phyloP scores from a whole-genome alignment of 2,888 invertebrate genomes.

The Clanis bilineata region DNA sequence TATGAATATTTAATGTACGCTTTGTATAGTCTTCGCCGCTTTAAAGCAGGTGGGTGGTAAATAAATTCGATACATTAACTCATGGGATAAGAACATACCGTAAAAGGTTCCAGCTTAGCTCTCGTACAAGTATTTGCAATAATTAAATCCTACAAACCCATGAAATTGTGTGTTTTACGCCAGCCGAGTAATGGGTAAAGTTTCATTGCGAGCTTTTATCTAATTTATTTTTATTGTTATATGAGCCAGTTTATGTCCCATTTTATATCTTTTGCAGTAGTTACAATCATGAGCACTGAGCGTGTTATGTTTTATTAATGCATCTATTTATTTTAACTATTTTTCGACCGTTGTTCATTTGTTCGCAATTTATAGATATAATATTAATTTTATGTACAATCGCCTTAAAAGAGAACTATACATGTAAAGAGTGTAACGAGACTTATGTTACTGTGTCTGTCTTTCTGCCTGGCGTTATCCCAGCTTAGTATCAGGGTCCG shows the following conservation, averaged over 20 bases:
- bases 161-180: constrained; percentile 68
- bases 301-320: constrained; percentile 39
- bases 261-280: constrained; percentile 65
- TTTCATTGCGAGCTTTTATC: constrained; percentile 78
- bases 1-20: neutral
- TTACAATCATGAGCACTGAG: constrained; percentile 50
- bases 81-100: constrained; percentile 21
- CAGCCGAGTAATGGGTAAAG: constrained; percentile 67
- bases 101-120: constrained; percentile 21
- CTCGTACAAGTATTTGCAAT: constrained; percentile 57
- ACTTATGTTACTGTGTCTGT: too few relatives aligned
- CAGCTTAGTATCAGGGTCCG: too few relatives aligned
- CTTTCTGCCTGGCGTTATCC: too few relatives aligned
- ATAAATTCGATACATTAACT: constrained; percentile 25
- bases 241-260: constrained; percentile 67
- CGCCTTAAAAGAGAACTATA: too few relatives aligned
- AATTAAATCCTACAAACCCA: constrained; percentile 72
- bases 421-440: too few relatives aligned
- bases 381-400: too few relatives aligned
- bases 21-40: neutral
- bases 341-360: neutral
- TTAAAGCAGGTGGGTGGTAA: constrained; percentile 7
- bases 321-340: constrained; percentile 11
- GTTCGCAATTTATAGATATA: too few relatives aligned
- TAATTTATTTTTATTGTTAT: constrained; percentile 80